phyloP scores from a whole-genome alignment of 1,140 invertebrate genomes.

The Armadillidium nasatum region DNA sequence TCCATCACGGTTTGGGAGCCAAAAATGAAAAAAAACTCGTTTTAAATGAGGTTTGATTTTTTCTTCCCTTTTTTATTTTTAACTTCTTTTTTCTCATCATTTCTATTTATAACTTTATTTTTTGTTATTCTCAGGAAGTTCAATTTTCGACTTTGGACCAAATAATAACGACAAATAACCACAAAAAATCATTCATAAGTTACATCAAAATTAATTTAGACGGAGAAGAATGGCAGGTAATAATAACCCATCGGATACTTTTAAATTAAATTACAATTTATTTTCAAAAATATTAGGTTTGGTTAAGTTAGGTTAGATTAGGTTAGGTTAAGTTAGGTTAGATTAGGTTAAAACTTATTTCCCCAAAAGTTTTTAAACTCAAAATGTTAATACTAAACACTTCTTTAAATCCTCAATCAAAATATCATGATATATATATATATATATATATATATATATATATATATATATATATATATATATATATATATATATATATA shows the following conservation, averaged over 20 bases:
- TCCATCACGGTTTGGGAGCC: background rate
- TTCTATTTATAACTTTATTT: background rate
- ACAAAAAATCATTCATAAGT: background rate
- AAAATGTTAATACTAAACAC: too few species aligned
- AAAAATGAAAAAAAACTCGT: background rate
- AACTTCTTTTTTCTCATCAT: background rate
- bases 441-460: too few species aligned
- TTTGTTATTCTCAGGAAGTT: background rate
- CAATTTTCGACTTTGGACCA: background rate
- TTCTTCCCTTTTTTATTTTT: too few species aligned
- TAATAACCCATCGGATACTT: background rate
- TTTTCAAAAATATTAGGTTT: background rate
- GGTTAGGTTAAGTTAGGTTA: too few species aligned
- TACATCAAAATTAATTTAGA: background rate
- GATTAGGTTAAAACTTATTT: too few species aligned
- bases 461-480: too few species aligned
- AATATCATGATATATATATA: too few species aligned
- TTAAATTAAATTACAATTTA: background rate
- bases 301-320: too few species aligned
- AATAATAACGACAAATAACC: background rate
- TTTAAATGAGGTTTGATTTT: too few species aligned
- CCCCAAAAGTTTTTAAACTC: too few species aligned
- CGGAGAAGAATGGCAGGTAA: conserved; percentile 2
- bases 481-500: too few species aligned
- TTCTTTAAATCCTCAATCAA: too few species aligned